Base-by-base conservation (phyloP, 1,140 invertebrate genomes). In the Belonocnema kinseyi region DNA sequence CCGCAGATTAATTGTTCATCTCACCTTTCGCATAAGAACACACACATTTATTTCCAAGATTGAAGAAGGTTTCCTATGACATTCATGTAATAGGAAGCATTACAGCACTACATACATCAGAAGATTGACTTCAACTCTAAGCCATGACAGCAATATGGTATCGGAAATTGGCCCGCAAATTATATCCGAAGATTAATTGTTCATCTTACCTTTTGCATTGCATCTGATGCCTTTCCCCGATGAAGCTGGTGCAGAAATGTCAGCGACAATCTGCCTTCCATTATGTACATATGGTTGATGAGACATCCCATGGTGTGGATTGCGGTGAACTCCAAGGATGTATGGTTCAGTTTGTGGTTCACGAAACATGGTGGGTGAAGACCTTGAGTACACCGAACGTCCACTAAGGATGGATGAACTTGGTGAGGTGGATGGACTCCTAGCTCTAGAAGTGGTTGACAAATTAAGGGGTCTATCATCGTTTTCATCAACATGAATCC, bases 121-220 rank as follows among this genome's bases (percentile, higher is more conserved):
- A 54, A n/a, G 14, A 54, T 54, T 54, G 19, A 17, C 53, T n/a
- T 14, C 52, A 54, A 14, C 17, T 7, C 17, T 5, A 5, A 54
- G 14, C 17, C 12, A 73, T 17, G 16, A 3, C 16, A 52, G 72
- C 53, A 52, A 73, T 16, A 17, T 54, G 6, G 52, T 54, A 54
- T 17, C n/a, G 16, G 17, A 7, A 66, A 66, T 33, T 33, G 13
- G 16, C 12, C 40, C 16, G 21, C 40, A 14, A 33, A 26, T 21
- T 26, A 14, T 33, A 61, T 61, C 3, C 16, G 40, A 46, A 40
- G 61, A 66, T 66, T 66, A 66, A 66, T 66, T 66, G 61, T 66
- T 8, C 26, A 54, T 74, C 85, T 94, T 92, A 84, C 94, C 93
- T 81, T 92, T 93, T 73, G 79, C 72, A 70, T 79, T 82, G 71